A percentile compares a stretch with the other conserved stretches of the same genome.
Evolutionary conservation across 1,140 invertebrate species (phyloP).

Genomic region (Zaprionus capensis): DNA sequence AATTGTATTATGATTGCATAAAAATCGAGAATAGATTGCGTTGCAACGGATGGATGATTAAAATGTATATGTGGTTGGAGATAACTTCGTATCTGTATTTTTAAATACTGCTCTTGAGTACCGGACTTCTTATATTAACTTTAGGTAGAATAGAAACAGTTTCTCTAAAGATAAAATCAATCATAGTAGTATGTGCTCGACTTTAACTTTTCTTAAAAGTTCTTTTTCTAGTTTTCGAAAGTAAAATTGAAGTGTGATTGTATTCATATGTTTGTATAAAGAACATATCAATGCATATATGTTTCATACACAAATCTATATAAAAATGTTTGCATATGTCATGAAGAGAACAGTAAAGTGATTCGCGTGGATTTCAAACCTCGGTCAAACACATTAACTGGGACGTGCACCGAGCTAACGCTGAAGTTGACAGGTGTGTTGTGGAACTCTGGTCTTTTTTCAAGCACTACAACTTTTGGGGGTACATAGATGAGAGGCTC

Average conservation of each 20-base stretch:
- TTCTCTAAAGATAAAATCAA: not conserved
- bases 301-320: no score
- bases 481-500: conserved; percentile 85
- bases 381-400: conserved; percentile 97
- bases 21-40: no score
- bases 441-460: conserved; percentile 91
- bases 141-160: not conserved
- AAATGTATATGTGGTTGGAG: not conserved
- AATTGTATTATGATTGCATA: no score
- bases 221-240: not conserved
- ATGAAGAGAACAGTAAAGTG: no score
- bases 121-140: no score
- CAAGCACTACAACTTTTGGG: conserved; percentile 86
- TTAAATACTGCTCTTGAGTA: no score
- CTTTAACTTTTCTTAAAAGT: not conserved
- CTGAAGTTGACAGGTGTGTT: conserved; percentile 92
- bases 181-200: not conserved
- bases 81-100: not conserved
- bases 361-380: conserved; percentile 85
- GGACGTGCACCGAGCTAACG: conserved; percentile 96
- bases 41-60: no score
- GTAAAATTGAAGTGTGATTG: no score
- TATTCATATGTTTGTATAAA: no score
- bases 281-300: no score
- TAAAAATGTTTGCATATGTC: no score